Percentiles rank a stretch among this genome's conserved stretches.
Conservation (phyloP, 2,888 invertebrate species). For the Watsonalla binaria region DNA sequence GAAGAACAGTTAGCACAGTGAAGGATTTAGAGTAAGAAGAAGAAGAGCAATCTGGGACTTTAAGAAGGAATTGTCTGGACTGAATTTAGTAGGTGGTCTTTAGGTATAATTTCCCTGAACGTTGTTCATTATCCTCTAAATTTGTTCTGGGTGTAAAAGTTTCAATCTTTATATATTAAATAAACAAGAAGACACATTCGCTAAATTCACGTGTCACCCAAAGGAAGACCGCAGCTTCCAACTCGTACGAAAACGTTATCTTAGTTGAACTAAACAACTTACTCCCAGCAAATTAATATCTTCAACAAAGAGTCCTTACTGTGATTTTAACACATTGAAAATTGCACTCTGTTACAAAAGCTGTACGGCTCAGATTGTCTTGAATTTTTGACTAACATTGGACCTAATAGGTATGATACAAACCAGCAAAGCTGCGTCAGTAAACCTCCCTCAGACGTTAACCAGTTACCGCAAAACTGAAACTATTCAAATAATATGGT, state of each 20-base stretch:
- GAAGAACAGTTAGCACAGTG: too few species aligned
- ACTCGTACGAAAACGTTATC: slow-evolving; percentile 63
- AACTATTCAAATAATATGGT: slow-evolving; percentile 56
- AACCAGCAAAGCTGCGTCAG: slow-evolving; percentile 45
- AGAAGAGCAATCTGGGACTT: too few species aligned
- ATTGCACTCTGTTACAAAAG: slow-evolving; percentile 17
- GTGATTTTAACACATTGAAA: slow-evolving; percentile 11
- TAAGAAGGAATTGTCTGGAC: too few species aligned
- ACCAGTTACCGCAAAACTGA: slow-evolving; percentile 63
- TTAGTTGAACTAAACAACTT: slow-evolving; percentile 68
- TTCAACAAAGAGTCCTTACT: slow-evolving; percentile 21
- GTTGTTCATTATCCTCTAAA: too few species aligned
- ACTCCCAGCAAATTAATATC: slow-evolving; percentile 43
- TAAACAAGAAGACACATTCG: slow-evolving; percentile 20
- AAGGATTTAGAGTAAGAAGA: too few species aligned
- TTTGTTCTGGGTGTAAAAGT: too few species aligned
- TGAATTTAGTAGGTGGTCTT: too few species aligned
- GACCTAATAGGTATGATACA: slow-evolving; percentile 16
- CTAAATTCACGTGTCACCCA: slow-evolving; percentile 35
- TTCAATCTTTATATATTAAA: not conserved
- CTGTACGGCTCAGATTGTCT: slow-evolving; percentile 23
- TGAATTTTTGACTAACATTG: slow-evolving; percentile 7
- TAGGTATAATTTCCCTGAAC: too few species aligned
- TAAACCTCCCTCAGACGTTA: slow-evolving; percentile 53
- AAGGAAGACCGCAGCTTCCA: slow-evolving; percentile 44